Evolutionary conservation across 2,113 vertebrate genomes (phyloP).

Genomic region (Erythrocercus mccallii): DNA sequence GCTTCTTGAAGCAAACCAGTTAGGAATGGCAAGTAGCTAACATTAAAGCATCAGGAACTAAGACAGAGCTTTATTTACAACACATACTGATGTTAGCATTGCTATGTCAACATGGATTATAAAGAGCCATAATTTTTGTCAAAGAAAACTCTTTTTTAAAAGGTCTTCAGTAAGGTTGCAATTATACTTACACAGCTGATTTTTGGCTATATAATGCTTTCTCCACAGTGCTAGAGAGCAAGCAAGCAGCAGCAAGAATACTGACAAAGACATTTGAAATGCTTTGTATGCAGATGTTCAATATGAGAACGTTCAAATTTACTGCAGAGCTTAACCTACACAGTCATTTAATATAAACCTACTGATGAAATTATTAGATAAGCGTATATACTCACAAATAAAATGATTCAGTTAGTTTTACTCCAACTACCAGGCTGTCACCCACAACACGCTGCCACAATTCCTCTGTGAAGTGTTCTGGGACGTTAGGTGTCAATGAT

Average conservation of each 20-base stretch:
- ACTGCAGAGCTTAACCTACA: neutral
- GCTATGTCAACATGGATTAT: neutral
- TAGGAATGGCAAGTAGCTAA: neutral
- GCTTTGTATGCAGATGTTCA: neutral
- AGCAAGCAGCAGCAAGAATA: neutral
- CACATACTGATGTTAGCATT: neutral
- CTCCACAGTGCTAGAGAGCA: neutral
- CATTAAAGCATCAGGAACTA: neutral
- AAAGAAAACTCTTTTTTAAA: neutral
- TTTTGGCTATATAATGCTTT: neutral
- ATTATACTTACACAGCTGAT: neutral
- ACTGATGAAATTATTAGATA: neutral
- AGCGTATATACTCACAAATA: conserved; percentile 74
- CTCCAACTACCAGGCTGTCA: conserved; percentile 84
- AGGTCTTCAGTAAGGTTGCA: neutral
- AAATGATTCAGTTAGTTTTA: conserved; percentile 71
- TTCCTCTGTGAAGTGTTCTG: conserved; percentile 72
- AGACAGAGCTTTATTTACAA: neutral
- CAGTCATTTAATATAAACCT: neutral
- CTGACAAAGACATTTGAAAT: neutral
- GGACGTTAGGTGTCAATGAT: conserved; percentile 3
- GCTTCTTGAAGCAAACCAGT: neutral
- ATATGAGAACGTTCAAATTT: neutral
- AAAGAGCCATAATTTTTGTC: neutral
- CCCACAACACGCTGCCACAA: conserved; percentile 85